Conservation (phyloP, 1,140 invertebrate species). For the Zaprionus davidi region DNA sequence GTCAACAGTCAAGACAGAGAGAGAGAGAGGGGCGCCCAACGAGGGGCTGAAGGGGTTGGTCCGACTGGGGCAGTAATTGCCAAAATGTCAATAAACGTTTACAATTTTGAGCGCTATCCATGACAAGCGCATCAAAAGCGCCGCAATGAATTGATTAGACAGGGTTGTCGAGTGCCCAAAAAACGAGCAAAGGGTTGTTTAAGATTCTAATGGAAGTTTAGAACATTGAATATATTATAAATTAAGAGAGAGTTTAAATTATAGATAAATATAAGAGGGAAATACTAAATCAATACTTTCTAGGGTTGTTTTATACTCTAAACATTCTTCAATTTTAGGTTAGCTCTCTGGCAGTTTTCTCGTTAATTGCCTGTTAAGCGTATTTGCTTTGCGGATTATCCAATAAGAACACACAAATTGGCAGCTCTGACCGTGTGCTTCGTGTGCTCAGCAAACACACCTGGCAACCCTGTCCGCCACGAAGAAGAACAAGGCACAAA, state of each 20-base stretch:
- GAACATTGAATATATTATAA: background rate
- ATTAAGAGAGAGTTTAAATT: background rate
- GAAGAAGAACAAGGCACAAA: conserved; percentile 5
- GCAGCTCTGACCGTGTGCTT: background rate
- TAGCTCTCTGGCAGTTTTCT: background rate
- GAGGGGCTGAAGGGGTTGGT: background rate
- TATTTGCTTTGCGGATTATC: conserved; percentile 10
- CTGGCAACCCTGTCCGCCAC: conserved; percentile 44
- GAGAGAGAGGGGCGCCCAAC: background rate
- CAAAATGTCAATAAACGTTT: conserved; percentile 65
- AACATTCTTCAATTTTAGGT: background rate
- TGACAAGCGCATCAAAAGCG: conserved; percentile 45
- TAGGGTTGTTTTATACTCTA: background rate
- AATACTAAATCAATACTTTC: background rate
- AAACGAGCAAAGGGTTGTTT: background rate
- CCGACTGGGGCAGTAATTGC: conserved; percentile 49
- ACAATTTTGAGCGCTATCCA: conserved; percentile 42
- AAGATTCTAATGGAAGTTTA: background rate
- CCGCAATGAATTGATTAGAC: conserved; percentile 57
- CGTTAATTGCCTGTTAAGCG: background rate
- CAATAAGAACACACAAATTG: conserved; percentile 19
- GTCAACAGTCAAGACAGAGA: conserved; percentile 14
- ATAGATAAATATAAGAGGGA: background rate
- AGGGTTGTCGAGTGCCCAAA: conserved; percentile 56
- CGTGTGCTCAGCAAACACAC: conserved; percentile 54